Evolutionary conservation across 2,113 vertebrate genomes (phyloP).

Genomic region (Salvelinus fontinalis): DNA sequence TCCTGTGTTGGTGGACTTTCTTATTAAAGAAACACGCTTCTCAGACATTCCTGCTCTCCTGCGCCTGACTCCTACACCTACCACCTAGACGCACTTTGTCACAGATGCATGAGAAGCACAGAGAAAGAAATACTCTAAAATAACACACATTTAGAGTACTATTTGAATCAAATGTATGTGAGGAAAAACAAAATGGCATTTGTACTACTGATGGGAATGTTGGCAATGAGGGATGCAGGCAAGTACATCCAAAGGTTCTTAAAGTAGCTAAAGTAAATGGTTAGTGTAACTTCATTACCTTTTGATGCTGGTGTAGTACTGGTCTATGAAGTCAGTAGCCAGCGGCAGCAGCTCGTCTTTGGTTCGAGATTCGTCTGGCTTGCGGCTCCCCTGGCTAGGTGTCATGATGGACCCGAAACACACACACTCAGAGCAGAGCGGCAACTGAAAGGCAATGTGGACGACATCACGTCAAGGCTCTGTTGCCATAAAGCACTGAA

Average conservation of each 20-base stretch:
- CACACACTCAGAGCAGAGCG: slow-evolving; percentile 82
- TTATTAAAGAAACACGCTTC: no score
- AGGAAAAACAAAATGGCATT: no score
- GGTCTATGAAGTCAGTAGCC: slow-evolving; percentile 94
- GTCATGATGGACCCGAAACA: slow-evolving; percentile 90
- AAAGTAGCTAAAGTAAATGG: no score
- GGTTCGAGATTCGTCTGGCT: slow-evolving; percentile 80
- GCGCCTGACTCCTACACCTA: no score
- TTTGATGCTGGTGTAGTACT: slow-evolving; percentile 97
- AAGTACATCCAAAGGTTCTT: background rate
- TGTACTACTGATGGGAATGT: no score
- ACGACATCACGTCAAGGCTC: background rate
- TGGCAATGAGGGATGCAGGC: background rate
- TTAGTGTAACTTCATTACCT: slow-evolving; percentile 71
- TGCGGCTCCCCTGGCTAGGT: slow-evolving; percentile 76
- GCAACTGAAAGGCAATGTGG: slow-evolving; percentile 71
- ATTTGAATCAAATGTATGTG: background rate
- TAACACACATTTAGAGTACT: no score
- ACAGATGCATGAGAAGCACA: no score
- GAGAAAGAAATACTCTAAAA: no score
- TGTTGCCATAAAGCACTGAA: no score
- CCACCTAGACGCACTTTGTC: no score
- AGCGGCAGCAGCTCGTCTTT: slow-evolving; percentile 86
- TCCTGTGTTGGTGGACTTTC: no score
- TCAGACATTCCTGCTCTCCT: no score